phyloP scores from a whole-genome alignment of 2,797 vertebrate species.

The Liasis olivaceus region DNA sequence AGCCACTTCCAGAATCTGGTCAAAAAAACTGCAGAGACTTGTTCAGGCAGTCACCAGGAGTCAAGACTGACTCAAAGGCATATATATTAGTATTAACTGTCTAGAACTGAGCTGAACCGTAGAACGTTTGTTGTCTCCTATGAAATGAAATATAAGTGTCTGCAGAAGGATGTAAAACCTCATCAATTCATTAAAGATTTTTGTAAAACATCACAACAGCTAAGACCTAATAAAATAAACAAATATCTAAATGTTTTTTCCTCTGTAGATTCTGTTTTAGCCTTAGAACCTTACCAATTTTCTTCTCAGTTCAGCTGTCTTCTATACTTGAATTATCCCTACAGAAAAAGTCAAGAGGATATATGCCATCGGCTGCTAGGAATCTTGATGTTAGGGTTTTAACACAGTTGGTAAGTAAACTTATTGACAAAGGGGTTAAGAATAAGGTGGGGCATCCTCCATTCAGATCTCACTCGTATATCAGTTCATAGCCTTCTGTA shows the following conservation, averaged over 20 bases:
- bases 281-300: neutral
- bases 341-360: constrained; percentile 83
- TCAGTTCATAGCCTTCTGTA: neutral
- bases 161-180: neutral
- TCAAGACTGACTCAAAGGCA: neutral
- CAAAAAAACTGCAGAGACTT: neutral
- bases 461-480: neutral
- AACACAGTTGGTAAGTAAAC: constrained; percentile 80
- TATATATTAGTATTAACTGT: neutral
- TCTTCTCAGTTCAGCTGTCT: neutral
- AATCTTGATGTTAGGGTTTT: constrained; percentile 80
- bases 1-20: neutral
- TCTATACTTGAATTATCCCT: constrained; percentile 9
- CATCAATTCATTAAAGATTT: neutral
- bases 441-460: neutral
- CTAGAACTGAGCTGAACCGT: neutral
- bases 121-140: neutral
- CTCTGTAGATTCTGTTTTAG: neutral
- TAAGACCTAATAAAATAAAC: neutral
- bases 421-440: neutral
- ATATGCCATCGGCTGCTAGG: constrained; percentile 64
- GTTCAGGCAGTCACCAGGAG: neutral
- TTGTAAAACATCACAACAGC: neutral
- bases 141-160: neutral
- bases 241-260: neutral